These are phyloP conservation scores for Zaprionus vittiger DNA, from an alignment of 1,140 invertebrate genomes.

Conservation along the genomic window DNA sequence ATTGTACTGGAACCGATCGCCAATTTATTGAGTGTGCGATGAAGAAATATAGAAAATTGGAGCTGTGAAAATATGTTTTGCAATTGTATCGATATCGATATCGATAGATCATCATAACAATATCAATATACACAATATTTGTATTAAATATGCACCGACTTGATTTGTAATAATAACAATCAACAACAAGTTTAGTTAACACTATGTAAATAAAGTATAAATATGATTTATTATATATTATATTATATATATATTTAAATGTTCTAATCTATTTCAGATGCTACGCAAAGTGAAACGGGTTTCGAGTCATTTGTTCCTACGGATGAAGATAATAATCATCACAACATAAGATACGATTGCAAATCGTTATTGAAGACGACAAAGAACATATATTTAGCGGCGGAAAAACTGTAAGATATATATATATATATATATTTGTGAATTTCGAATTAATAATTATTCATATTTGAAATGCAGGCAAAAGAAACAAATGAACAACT, in stretches of 20 bases:
- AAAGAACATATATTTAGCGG: conserved; percentile 22
- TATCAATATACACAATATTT: too few relatives aligned
- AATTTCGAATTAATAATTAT: background rate
- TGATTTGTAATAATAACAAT: too few relatives aligned
- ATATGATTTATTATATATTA: background rate
- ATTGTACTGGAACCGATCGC: too few relatives aligned
- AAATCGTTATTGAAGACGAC: conserved; percentile 37
- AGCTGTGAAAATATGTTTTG: too few relatives aligned
- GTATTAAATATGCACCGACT: too few relatives aligned
- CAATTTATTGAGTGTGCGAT: too few relatives aligned
- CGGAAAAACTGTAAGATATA: conserved; percentile 39
- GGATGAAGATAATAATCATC: conserved; percentile 26
- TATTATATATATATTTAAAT: background rate
- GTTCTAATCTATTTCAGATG: background rate
- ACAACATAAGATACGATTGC: conserved; percentile 1
- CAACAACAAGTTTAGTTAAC: too few relatives aligned
- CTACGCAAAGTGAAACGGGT: conserved; percentile 4
- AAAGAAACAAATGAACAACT: background rate
- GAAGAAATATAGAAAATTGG: too few relatives aligned
- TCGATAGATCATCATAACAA: too few relatives aligned
- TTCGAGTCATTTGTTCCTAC: conserved; percentile 22
- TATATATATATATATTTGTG: too few relatives aligned
- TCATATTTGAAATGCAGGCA: background rate
- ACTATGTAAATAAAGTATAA: too few relatives aligned
- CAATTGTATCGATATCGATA: too few relatives aligned